Conservation (phyloP, 1,140 invertebrate genomes). For the Globodera ellingtonae region DNA sequence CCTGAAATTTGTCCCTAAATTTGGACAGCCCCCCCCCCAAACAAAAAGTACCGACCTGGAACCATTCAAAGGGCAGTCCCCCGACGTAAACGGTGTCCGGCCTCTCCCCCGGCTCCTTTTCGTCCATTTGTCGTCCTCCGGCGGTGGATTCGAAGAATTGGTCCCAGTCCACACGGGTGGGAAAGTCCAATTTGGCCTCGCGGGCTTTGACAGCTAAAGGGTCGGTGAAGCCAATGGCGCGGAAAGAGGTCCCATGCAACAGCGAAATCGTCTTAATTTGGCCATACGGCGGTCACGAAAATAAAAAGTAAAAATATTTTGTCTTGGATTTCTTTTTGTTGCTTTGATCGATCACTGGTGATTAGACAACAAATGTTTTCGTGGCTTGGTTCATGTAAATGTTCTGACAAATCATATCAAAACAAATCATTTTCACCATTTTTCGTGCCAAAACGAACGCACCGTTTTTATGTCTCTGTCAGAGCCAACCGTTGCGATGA, state of each 20-base stretch:
- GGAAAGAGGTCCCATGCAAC: slow-evolving; percentile 37
- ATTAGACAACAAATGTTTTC: neutral
- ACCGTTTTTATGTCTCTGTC: slow-evolving; percentile 7
- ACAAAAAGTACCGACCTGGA: slow-evolving; percentile 24
- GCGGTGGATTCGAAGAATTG: slow-evolving; percentile 27
- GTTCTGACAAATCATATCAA: neutral
- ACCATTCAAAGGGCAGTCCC: slow-evolving; percentile 43
- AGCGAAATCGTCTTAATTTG: slow-evolving; percentile 27
- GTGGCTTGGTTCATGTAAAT: neutral
- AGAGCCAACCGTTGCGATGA: slow-evolving; percentile 32
- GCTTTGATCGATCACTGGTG: neutral
- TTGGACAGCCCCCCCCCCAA: neutral
- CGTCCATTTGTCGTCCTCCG: slow-evolving; percentile 29
- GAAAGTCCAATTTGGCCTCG: slow-evolving; percentile 38
- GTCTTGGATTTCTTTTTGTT: neutral
- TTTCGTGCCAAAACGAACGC: neutral
- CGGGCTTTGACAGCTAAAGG: slow-evolving; percentile 30
- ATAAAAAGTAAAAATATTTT: neutral
- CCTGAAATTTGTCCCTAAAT: no score
- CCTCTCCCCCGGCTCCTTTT: slow-evolving; percentile 34
- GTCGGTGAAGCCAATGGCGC: slow-evolving; percentile 42
- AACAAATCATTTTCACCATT: neutral
- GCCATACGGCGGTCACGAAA: neutral
- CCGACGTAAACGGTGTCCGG: slow-evolving; percentile 42
- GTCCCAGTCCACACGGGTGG: slow-evolving; percentile 42